These are phyloP conservation scores for Epizoanthus illoricatus DNA, from an alignment of 92 coral and sea anemone genomes.

Conservation along the genomic window DNA sequence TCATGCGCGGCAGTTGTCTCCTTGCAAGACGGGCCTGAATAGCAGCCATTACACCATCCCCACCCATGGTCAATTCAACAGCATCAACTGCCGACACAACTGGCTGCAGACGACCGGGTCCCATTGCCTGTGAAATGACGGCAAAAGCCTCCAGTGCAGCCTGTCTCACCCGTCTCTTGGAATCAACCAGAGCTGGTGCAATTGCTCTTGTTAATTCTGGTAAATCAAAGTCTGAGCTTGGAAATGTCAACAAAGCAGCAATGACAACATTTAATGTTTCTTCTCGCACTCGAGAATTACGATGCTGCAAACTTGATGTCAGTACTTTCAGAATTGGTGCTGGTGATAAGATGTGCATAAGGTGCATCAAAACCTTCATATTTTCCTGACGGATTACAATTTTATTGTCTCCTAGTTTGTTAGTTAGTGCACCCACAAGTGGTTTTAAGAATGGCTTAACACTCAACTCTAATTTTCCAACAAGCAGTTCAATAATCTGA, in stretches of 20 bases:
- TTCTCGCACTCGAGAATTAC: constrained; percentile 95
- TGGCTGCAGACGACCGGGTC: constrained; percentile 91
- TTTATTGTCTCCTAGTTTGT: constrained; percentile 93
- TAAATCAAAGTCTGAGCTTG: constrained; percentile 94
- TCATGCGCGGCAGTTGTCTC: constrained; percentile 92
- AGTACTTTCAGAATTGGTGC: constrained; percentile 72
- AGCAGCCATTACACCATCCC: constrained; percentile 97
- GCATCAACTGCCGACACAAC: constrained; percentile 84
- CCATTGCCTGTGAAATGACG: constrained; percentile 99
- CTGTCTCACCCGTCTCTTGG: constrained; percentile 91
- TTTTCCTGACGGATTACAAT: constrained; percentile 96
- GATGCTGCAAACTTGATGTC: constrained; percentile 83
- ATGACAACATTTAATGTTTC: constrained; percentile 94
- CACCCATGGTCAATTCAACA: constrained; percentile 87
- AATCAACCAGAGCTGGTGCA: constrained; percentile 93
- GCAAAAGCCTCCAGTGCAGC: constrained; percentile 99
- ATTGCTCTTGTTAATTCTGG: constrained; percentile 82
- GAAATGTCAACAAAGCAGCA: constrained; percentile 92
- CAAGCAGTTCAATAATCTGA: constrained; percentile 81
- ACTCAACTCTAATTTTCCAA: constrained; percentile 74
- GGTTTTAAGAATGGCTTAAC: constrained; percentile 82
- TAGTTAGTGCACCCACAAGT: constrained; percentile 74
- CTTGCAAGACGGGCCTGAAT: constrained; percentile 96
- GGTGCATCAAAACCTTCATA: constrained; percentile 96
- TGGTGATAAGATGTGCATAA: constrained; percentile 97